Evolutionary conservation across 2,888 invertebrate genomes (phyloP).

Genomic region (Lobophora halterata): DNA sequence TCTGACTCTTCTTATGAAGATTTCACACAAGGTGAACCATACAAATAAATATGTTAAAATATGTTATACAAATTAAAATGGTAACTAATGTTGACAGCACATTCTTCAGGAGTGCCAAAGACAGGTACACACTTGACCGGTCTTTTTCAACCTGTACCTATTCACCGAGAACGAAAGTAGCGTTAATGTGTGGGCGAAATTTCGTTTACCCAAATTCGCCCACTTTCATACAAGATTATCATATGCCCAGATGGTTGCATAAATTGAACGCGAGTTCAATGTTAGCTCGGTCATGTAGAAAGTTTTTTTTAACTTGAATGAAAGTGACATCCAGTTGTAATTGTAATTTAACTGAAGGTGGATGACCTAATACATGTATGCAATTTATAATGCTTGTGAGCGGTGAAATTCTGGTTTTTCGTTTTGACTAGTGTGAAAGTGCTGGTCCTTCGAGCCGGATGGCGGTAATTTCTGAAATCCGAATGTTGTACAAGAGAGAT

Average conservation of each 20-base stretch:
- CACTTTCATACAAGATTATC: constrained; percentile 28
- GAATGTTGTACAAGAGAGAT: too few relatives aligned
- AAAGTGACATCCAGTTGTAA: constrained; percentile 16
- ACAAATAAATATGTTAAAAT: too few relatives aligned
- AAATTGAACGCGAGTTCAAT: constrained; percentile 14
- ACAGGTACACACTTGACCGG: constrained; percentile 19
- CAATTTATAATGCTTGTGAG: constrained; percentile 4
- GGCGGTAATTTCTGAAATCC: too few relatives aligned
- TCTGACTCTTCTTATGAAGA: too few relatives aligned
- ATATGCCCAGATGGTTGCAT: constrained; percentile 1
- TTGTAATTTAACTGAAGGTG: constrained; percentile 8
- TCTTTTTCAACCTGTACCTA: constrained; percentile 26
- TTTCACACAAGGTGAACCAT: too few relatives aligned
- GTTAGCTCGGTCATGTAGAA: constrained; percentile 16
- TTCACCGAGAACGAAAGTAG: constrained; percentile 30
- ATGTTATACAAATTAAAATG: too few relatives aligned
- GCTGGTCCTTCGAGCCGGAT: too few relatives aligned
- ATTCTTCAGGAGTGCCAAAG: too few relatives aligned
- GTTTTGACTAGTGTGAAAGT: too few relatives aligned
- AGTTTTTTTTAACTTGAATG: constrained; percentile 10
- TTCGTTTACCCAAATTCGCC: constrained; percentile 27
- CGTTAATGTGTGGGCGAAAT: constrained; percentile 27
- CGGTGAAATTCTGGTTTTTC: constrained; percentile 5
- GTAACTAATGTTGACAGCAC: too few relatives aligned
- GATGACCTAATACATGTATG: not conserved